Conservation (phyloP, 2,888 invertebrate species). For the Synergus umbraculus region DNA sequence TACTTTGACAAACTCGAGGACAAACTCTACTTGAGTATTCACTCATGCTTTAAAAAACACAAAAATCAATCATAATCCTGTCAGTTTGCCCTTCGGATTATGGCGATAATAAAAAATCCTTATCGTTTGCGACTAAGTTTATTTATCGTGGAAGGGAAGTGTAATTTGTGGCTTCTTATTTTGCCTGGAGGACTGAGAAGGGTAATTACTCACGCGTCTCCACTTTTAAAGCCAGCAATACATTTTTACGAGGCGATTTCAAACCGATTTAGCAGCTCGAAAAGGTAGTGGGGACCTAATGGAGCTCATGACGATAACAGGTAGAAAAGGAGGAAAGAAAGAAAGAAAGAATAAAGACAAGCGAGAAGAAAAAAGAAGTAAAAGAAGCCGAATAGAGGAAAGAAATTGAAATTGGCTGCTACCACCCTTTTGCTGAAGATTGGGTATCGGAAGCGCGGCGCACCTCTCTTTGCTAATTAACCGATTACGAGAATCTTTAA, state of each 20-base stretch:
- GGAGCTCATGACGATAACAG: conserved; percentile 49
- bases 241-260: conserved; percentile 66
- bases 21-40: conserved; percentile 8
- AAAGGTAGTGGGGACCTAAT: conserved; percentile 58
- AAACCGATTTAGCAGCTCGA: conserved; percentile 61
- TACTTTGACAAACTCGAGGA: too few relatives aligned
- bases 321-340: conserved; percentile 33
- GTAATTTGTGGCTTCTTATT: conserved; percentile 22
- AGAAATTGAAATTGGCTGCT: conserved; percentile 26
- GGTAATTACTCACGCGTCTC: conserved; percentile 55
- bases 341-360: conserved; percentile 20
- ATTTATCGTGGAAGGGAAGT: conserved; percentile 15
- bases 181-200: conserved; percentile 41
- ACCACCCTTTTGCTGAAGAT: neutral
- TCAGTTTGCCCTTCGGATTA: neutral
- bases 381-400: conserved; percentile 21
- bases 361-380: neutral
- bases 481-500: conserved; percentile 24
- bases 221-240: conserved; percentile 54
- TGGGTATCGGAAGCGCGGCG: conserved; percentile 15
- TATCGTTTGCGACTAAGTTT: neutral
- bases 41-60: conserved; percentile 2
- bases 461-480: conserved; percentile 23
- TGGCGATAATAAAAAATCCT: neutral
- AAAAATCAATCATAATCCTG: neutral